Conservation (phyloP, 2,113 vertebrate species). For the Nerophis ophidion region DNA sequence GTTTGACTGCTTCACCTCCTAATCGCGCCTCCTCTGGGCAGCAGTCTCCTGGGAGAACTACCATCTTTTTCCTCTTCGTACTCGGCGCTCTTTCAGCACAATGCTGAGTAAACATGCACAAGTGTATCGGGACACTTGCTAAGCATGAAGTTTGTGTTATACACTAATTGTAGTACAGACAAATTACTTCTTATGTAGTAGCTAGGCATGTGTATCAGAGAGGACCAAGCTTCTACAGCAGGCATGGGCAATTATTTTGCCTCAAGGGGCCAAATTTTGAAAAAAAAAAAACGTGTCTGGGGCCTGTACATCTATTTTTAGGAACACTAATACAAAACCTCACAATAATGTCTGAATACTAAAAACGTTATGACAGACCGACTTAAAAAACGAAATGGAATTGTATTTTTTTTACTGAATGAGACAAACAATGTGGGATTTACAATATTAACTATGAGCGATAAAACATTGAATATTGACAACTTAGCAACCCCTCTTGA, state of each 20-base stretch:
- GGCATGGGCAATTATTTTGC: no score
- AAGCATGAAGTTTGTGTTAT: conserved; percentile 16
- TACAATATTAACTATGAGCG: no score
- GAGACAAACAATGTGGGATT: no score
- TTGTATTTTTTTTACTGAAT: background rate
- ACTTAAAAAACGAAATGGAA: no score
- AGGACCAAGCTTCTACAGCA: background rate
- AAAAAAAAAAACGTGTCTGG: no score
- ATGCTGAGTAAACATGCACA: conserved; percentile 30
- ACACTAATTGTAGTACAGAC: conserved; percentile 1
- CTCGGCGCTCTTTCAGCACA: conserved; percentile 25
- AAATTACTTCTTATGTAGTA: background rate
- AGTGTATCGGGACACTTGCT: conserved; percentile 16
- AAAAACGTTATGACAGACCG: no score
- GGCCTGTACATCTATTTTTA: no score
- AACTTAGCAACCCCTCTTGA: no score
- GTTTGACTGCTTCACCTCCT: conserved; percentile 79
- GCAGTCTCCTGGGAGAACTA: conserved; percentile 67
- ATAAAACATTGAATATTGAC: no score
- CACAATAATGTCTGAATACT: no score
- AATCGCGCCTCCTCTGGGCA: conserved; percentile 77
- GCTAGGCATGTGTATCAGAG: background rate
- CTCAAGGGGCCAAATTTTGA: no score
- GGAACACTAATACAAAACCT: no score
- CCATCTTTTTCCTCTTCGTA: conserved; percentile 41